These are phyloP conservation scores for Mus minutoides DNA, from an alignment of 2,797 vertebrate species.

Conservation along the genomic window DNA sequence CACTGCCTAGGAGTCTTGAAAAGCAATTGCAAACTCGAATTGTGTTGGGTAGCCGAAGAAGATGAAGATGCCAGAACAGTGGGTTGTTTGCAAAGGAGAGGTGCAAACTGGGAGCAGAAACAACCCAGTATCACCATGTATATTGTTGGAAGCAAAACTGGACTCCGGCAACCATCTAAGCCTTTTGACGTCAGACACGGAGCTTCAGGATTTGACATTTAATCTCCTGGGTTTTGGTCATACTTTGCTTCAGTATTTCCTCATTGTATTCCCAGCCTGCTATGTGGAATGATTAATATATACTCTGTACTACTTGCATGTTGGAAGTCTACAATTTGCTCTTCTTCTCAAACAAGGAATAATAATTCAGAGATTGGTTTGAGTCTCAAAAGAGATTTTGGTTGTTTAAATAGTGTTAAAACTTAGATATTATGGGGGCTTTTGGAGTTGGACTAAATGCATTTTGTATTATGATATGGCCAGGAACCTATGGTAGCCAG, in stretches of 20 bases:
- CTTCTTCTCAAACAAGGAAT: not conserved
- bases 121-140: not conserved
- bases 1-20: too few relatives aligned
- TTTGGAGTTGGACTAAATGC: not conserved
- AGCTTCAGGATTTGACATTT: not conserved
- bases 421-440: too few relatives aligned
- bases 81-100: not conserved
- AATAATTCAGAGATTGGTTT: not conserved
- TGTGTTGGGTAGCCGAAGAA: not conserved
- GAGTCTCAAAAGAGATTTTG: not conserved
- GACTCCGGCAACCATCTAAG: not conserved
- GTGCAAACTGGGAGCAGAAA: not conserved
- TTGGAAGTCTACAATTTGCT: not conserved
- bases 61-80: not conserved
- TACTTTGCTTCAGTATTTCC: not conserved
- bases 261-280: not conserved
- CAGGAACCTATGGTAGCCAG: not conserved
- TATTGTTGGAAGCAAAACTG: not conserved
- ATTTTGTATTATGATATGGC: not conserved
- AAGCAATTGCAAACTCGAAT: not conserved
- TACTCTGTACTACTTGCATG: too few relatives aligned
- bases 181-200: not conserved
- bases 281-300: not conserved
- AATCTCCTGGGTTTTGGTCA: not conserved
- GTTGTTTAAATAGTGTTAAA: not conserved